phyloP scores from a whole-genome alignment of 2,797 vertebrate genomes.

The Sandelia bainsii region DNA sequence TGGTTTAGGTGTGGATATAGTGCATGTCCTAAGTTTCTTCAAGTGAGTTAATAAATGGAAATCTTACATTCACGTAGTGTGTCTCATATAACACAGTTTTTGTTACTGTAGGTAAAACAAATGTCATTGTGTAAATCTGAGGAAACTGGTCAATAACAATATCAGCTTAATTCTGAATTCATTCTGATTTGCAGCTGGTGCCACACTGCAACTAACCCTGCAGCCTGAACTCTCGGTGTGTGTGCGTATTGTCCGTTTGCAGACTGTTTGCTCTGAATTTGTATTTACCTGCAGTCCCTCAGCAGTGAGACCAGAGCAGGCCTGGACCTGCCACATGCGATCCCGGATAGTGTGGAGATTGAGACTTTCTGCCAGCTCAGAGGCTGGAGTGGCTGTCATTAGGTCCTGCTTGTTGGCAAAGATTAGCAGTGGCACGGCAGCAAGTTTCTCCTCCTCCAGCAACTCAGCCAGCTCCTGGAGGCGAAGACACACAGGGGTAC shows the following conservation, averaged over 20 bases:
- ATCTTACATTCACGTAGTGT: too few species aligned
- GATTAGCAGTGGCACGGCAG: constrained; percentile 81
- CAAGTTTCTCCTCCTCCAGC: constrained; percentile 81
- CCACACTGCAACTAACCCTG: not conserved
- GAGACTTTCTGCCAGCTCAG: constrained; percentile 82
- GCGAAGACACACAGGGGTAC: constrained; percentile 5
- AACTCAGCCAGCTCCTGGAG: constrained; percentile 81
- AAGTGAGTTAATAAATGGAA: too few species aligned
- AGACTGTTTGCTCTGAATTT: constrained; percentile 9
- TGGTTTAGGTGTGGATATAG: too few species aligned
- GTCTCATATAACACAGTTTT: too few species aligned
- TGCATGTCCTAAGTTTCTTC: too few species aligned
- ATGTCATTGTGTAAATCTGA: not conserved
- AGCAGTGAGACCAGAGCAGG: constrained; percentile 80
- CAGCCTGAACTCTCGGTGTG: not conserved
- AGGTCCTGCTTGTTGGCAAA: constrained; percentile 87
- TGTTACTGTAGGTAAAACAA: not conserved
- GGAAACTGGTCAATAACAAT: not conserved
- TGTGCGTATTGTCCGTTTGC: constrained; percentile 11
- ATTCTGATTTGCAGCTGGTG: not conserved
- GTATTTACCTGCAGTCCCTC: constrained; percentile 83
- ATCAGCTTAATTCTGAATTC: constrained; percentile 8
- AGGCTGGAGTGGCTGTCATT: constrained; percentile 77
- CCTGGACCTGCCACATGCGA: constrained; percentile 85
- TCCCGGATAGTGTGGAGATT: constrained; percentile 82